These are phyloP conservation scores for Drepana arcuata DNA, from an alignment of 1,140 invertebrate genomes.

Conservation along the genomic window DNA sequence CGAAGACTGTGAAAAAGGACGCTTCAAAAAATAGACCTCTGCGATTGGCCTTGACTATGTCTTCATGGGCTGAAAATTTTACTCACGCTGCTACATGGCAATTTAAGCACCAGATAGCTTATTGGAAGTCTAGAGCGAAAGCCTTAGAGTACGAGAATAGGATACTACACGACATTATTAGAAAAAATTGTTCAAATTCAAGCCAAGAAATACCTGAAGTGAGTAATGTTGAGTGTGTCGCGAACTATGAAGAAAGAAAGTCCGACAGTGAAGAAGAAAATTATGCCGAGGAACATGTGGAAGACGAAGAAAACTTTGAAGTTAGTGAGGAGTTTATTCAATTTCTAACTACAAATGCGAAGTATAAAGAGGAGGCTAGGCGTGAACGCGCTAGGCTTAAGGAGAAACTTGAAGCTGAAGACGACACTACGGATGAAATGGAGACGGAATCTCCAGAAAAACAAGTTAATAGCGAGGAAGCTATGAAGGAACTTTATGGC, in stretches of 20 bases:
- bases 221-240: too few relatives aligned
- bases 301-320: conserved; percentile 59
- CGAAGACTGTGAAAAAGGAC: conserved; percentile 4
- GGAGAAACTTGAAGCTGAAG: conserved; percentile 29
- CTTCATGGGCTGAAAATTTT: conserved; percentile 48
- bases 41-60: conserved; percentile 34
- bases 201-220: too few relatives aligned
- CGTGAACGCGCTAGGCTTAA: conserved; percentile 63
- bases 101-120: conserved; percentile 72
- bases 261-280: conserved; percentile 11
- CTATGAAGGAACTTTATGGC: conserved; percentile 72
- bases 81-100: conserved; percentile 63
- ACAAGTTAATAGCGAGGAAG: conserved; percentile 19
- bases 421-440: conserved; percentile 22
- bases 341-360: conserved; percentile 75
- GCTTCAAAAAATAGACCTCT: conserved; percentile 11
- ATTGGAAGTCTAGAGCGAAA: conserved; percentile 78
- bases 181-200: conserved; percentile 58
- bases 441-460: conserved; percentile 22
- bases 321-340: conserved; percentile 77
- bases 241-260: conserved; percentile 3
- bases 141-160: conserved; percentile 78
- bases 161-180: conserved; percentile 66
- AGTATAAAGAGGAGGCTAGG: conserved; percentile 62
- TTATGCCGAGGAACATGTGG: conserved; percentile 13